Base-by-base conservation (phyloP, 2,888 invertebrate species). In the Invenusta paracnida region DNA sequence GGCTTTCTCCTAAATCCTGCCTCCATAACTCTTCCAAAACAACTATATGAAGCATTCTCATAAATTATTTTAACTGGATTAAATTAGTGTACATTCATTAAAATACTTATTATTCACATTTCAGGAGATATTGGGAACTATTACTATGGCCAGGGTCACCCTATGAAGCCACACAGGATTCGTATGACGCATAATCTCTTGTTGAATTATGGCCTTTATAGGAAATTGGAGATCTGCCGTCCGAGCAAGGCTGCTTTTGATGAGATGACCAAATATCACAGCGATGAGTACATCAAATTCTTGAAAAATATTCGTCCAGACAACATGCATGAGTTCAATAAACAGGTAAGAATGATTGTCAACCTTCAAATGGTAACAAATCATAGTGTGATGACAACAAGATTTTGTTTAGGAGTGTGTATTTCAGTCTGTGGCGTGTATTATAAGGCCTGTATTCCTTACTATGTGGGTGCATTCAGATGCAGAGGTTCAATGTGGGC, bases 141-240 rank as follows among this genome's bases (percentile, higher is more conserved):
- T 92, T 98, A 99, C 91, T 99, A 99, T 94, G 99, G 99, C 23
- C 98, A 98, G 92, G 98, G 98, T 2, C 99, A 99, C 93, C 99
- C 98, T 30, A 99, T 99, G 99, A 99, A 99, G 92, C 99, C 99
- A 0, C 99, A 99, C 92, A 95, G 99, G 88, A 99, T 99, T 94
- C 95, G 98, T 91, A 99, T 99, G 98, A 98, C 98, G 0, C 99
- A 99, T 92, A 98, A 98, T 93, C 94, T 99, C 88, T 93, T 99
- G 48, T 93, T 99, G 23, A 99, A 99, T 92, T 99, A 99, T 94
- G 99, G 99, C 85, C 93, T 99, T 29, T 99, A 99, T 91, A 93
- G 98, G 88, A 98, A 98, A 94, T 98, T 99, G 98, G 98, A 99
- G 27, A 92, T 93, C n/a, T 92, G 98, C 98, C 94, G 99, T 89